Conservation (phyloP, 2,113 vertebrate species). For the Mesitornis unicolor region DNA sequence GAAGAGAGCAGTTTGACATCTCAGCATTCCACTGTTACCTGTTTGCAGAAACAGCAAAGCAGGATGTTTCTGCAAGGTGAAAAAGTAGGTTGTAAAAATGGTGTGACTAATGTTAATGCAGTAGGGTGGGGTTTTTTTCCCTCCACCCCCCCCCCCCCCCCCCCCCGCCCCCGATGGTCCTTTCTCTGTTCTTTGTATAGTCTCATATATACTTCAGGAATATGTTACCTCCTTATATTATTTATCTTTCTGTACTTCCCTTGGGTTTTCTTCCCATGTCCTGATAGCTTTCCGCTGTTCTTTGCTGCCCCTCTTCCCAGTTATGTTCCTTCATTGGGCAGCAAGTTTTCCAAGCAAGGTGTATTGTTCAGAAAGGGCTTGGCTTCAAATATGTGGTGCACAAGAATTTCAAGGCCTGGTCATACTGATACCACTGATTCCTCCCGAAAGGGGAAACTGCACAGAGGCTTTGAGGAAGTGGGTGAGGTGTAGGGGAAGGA, state of each 20-base stretch:
- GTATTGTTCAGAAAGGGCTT: background rate
- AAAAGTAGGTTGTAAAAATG: background rate
- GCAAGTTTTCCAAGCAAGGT: background rate
- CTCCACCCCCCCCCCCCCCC: too few species aligned
- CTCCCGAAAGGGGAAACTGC: background rate
- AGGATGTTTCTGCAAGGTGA: background rate
- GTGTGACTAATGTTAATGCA: background rate
- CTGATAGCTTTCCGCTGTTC: background rate
- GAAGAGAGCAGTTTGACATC: background rate
- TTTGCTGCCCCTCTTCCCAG: background rate
- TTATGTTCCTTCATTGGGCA: background rate
- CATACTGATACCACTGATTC: background rate
- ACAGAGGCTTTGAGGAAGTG: constrained; percentile 16
- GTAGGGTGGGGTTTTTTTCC: background rate
- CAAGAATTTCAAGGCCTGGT: background rate
- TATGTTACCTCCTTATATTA: background rate
- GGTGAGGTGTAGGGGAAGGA: background rate
- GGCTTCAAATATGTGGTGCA: background rate
- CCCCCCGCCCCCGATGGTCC: rapidly evolving
- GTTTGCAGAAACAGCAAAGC: background rate
- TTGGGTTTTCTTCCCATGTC: background rate
- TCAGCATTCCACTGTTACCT: background rate
- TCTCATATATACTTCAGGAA: background rate
- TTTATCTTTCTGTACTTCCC: background rate
- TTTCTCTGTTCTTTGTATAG: background rate